Evolutionary conservation across 2,113 vertebrate species (phyloP).

Genomic region (Caretta caretta): DNA sequence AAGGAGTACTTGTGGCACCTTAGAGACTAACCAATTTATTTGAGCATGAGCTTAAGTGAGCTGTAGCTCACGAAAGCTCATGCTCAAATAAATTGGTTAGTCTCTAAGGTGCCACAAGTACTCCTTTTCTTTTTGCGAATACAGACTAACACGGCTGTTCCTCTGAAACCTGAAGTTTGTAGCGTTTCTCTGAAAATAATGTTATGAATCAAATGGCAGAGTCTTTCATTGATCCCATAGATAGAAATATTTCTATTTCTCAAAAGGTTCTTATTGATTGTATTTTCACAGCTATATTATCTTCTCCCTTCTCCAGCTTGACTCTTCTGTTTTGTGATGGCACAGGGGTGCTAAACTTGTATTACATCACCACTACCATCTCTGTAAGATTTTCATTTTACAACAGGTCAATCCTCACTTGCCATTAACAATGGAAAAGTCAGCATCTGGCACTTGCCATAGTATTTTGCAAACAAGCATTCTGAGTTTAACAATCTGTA

Average conservation of each 20-base stretch:
- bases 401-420: conserved; percentile 16
- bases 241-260: neutral
- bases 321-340: conserved; percentile 26
- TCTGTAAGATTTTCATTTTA: conserved; percentile 38
- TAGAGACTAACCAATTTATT: no score
- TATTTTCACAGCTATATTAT: neutral
- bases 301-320: neutral
- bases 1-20: no score
- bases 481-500: conserved; percentile 59
- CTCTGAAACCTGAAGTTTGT: no score
- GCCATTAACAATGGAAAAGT: conserved; percentile 33
- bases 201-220: neutral
- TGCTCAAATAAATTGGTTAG: no score
- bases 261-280: neutral
- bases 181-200: neutral
- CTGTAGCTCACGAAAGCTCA: no score
- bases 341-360: neutral
- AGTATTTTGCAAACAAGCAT: conserved; percentile 68
- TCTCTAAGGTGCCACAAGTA: no score
- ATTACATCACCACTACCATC: conserved; percentile 52
- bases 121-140: no score
- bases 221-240: neutral
- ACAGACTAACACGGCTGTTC: no score
- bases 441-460: conserved; percentile 54
- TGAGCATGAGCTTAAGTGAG: no score